Conservation (phyloP, 2,888 invertebrate species). For the Phania funesta region DNA sequence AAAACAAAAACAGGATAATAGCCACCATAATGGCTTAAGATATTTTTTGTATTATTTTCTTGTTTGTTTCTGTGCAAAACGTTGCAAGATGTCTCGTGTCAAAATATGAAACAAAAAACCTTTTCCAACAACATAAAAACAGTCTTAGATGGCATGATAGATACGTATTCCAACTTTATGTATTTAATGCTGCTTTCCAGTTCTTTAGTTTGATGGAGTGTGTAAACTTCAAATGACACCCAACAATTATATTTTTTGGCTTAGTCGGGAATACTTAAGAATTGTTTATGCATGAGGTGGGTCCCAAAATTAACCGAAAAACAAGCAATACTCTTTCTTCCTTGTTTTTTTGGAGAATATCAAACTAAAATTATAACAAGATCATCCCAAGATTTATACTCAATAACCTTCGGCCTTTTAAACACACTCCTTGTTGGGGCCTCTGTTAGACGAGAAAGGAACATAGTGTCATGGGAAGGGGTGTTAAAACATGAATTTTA, state of each 20-base stretch:
- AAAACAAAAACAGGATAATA: slow-evolving; percentile 14
- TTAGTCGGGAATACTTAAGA: background rate
- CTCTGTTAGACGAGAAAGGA: no score
- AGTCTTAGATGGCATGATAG: slow-evolving; percentile 18
- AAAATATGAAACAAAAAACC: background rate
- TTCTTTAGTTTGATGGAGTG: background rate
- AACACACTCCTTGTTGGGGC: no score
- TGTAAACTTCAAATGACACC: slow-evolving; percentile 32
- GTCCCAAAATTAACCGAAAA: background rate
- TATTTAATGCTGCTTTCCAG: background rate
- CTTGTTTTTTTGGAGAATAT: no score
- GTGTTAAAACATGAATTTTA: no score
- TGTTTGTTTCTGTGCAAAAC: slow-evolving; percentile 7
- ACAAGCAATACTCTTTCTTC: background rate
- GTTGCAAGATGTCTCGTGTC: slow-evolving; percentile 17
- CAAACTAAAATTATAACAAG: no score
- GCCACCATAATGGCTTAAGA: slow-evolving; percentile 43
- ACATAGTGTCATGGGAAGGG: no score
- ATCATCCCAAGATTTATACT: background rate
- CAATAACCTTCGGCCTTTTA: no score
- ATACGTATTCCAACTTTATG: background rate
- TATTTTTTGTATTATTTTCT: slow-evolving; percentile 7
- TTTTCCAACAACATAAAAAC: slow-evolving; percentile 20
- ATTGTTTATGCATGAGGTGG: background rate
- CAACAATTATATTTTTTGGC: slow-evolving; percentile 13